These are phyloP conservation scores for Tetragnatha versicolor DNA, from an alignment of 1,140 invertebrate genomes.

Conservation along the genomic window DNA sequence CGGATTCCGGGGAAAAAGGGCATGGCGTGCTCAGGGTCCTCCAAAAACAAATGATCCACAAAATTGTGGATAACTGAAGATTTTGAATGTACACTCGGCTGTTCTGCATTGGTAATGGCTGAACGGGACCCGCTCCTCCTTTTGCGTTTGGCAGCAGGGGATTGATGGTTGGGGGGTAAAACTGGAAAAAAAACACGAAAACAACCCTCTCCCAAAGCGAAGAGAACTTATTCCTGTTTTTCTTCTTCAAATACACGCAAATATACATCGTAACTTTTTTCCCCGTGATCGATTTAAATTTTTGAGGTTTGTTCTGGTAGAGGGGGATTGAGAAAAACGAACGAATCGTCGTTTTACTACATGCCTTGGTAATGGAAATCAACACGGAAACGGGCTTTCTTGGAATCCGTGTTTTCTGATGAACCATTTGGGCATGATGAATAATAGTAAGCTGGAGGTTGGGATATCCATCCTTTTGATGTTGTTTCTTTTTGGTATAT, in stretches of 20 bases:
- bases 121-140: not conserved
- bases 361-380: constrained; percentile 7
- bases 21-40: constrained; percentile 5
- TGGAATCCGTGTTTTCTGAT: too few species aligned
- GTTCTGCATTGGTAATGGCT: constrained; percentile 38
- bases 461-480: too few species aligned
- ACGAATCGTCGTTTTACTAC: too few species aligned
- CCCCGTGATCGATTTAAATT: constrained; percentile 31
- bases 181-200: constrained; percentile 10
- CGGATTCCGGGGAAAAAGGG: not conserved
- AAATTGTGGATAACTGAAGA: constrained; percentile 44
- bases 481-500: too few species aligned
- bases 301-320: too few species aligned
- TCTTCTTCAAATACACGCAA: not conserved
- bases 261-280: not conserved
- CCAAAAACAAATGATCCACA: constrained; percentile 34
- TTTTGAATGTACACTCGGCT: constrained; percentile 32
- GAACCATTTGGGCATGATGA: too few species aligned
- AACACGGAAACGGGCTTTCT: too few species aligned
- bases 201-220: not conserved
- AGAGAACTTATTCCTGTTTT: not conserved
- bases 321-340: too few species aligned
- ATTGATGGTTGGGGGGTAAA: constrained; percentile 21
- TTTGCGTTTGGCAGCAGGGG: constrained; percentile 15
- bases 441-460: too few species aligned